A percentile compares a stretch with the other conserved stretches of the same genome.
Evolutionary conservation across 37 sponge, comb jelly and placozoan genomes (phyloP).

Genomic region (Ephydatia muelleri): DNA sequence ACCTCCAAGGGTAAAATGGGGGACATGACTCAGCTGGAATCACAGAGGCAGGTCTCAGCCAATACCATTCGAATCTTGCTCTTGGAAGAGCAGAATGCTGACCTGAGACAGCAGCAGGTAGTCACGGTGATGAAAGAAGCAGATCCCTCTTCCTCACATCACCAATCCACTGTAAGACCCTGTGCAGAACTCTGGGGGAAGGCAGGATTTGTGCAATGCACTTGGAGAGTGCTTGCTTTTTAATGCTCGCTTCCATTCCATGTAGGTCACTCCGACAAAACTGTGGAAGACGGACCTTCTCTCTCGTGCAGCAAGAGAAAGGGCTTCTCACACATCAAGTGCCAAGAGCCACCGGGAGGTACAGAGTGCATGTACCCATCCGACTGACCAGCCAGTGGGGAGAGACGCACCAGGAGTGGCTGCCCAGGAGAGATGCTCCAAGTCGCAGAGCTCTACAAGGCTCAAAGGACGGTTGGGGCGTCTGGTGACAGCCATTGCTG

Average conservation of each 20-base stretch:
- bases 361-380: neutral
- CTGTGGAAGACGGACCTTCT: neutral
- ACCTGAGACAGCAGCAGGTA: slow-evolving; percentile 33
- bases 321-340: neutral
- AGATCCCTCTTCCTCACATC: neutral
- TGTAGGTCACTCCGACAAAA: neutral
- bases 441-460: neutral
- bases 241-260: too few relatives aligned
- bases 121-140: neutral
- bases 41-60: slow-evolving; percentile 57
- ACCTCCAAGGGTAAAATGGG: neutral
- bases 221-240: too few relatives aligned
- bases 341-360: neutral
- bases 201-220: too few relatives aligned
- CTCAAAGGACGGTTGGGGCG: slow-evolving; percentile 31
- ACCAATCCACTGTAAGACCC: neutral
- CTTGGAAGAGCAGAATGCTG: slow-evolving; percentile 79
- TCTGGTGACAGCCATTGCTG: slow-evolving; percentile 40
- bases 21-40: slow-evolving; percentile 8
- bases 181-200: too few relatives aligned
- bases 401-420: neutral
- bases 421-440: neutral
- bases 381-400: neutral
- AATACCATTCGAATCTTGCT: slow-evolving; percentile 70
- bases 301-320: neutral